phyloP scores from a whole-genome alignment of 2,113 vertebrate species.

The Gallinago undulata region DNA sequence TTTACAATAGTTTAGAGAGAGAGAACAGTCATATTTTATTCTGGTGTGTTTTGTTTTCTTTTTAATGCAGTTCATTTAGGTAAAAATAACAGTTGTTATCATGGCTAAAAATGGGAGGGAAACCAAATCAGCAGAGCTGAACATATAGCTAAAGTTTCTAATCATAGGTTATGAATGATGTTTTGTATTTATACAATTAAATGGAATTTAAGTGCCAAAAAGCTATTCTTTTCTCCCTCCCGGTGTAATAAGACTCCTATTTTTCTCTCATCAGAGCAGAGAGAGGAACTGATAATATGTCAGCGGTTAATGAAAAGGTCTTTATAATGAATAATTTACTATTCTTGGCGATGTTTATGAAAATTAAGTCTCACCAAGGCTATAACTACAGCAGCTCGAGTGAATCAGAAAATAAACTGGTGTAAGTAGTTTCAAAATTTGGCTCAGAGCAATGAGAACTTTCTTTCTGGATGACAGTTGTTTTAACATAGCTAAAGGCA shows the following conservation, averaged over 20 bases:
- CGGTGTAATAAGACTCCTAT: background rate
- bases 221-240: background rate
- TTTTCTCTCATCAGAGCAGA: background rate
- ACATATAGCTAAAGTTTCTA: background rate
- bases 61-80: background rate
- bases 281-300: background rate
- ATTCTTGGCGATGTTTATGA: constrained; percentile 35
- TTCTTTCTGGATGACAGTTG: background rate
- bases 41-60: background rate
- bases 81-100: background rate
- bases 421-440: background rate
- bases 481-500: constrained; percentile 17
- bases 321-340: constrained; percentile 57
- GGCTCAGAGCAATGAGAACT: background rate
- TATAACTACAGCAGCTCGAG: background rate
- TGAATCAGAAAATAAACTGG: background rate
- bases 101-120: background rate
- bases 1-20: background rate
- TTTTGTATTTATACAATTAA: background rate
- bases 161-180: background rate
- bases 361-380: constrained; percentile 12
- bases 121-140: background rate
- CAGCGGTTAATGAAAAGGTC: constrained; percentile 42
- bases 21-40: background rate
- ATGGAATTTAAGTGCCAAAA: background rate